phyloP scores from a whole-genome alignment of 2,797 vertebrate genomes.

The Aplochiton taeniatus region DNA sequence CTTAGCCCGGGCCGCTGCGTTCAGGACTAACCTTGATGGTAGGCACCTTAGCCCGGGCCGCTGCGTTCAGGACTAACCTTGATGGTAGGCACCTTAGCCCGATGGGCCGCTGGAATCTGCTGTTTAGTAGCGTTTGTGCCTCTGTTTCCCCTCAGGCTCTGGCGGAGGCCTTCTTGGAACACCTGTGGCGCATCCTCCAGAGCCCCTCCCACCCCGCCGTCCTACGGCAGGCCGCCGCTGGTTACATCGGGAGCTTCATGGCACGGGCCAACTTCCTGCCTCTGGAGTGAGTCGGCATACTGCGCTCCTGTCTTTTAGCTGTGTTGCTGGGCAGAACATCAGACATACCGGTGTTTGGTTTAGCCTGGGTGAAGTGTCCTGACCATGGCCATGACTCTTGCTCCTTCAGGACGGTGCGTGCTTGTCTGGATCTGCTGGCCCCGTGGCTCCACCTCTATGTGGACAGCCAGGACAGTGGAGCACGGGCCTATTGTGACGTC shows the following conservation, averaged over 20 bases:
- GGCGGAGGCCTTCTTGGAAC: constrained; percentile 92
- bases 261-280: constrained; percentile 93
- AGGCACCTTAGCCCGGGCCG: too few species aligned
- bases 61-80: too few species aligned
- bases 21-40: too few species aligned
- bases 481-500: constrained; percentile 86
- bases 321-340: too few species aligned
- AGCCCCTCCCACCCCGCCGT: constrained; percentile 86
- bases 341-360: too few species aligned
- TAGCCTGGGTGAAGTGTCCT: too few species aligned
- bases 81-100: too few species aligned
- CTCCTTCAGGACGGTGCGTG: constrained; percentile 77
- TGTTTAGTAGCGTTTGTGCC: background rate
- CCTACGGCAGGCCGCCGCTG: constrained; percentile 87
- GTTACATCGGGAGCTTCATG: constrained; percentile 92
- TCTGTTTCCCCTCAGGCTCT: constrained; percentile 76
- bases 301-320: background rate
- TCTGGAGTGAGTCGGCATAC: constrained; percentile 84
- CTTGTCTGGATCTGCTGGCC: constrained; percentile 90
- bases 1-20: too few species aligned
- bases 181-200: constrained; percentile 91
- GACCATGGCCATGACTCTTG: background rate
- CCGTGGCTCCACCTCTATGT: constrained; percentile 92
- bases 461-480: constrained; percentile 83
- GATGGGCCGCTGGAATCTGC: too few species aligned